Evolutionary conservation across 2,888 invertebrate species (phyloP).

Genomic region (Catonia carolina): DNA sequence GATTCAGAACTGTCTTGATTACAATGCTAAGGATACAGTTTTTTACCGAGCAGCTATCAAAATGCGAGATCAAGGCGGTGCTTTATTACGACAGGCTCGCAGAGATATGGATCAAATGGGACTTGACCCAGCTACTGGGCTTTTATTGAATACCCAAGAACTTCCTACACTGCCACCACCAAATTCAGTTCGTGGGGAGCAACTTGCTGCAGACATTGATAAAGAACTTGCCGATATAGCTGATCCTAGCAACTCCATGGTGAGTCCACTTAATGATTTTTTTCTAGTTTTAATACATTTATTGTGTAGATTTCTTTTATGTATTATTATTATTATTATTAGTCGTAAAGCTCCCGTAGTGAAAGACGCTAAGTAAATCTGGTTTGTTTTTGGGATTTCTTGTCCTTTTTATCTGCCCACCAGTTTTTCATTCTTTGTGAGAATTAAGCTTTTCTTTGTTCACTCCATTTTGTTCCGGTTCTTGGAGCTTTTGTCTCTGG

Average conservation of each 20-base stretch:
- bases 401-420: no score
- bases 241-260: conserved; percentile 30
- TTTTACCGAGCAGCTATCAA: conserved; percentile 86
- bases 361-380: no score
- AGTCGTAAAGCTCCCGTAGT: no score
- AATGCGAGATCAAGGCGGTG: conserved; percentile 81
- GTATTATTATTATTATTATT: no score
- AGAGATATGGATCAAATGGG: conserved; percentile 63
- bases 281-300: not conserved
- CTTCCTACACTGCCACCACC: not conserved
- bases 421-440: no score
- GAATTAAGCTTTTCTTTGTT: no score
- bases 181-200: conserved; percentile 38
- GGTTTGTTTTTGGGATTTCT: no score
- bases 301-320: no score
- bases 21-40: conserved; percentile 91
- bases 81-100: conserved; percentile 69
- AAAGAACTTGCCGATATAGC: conserved; percentile 46
- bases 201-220: conserved; percentile 49
- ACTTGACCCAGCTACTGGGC: conserved; percentile 20
- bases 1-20: conserved; percentile 90
- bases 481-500: no score
- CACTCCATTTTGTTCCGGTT: no score
- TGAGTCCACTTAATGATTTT: conserved; percentile 11
- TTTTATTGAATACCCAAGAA: not conserved